Evolutionary conservation across 2,113 vertebrate species (phyloP), one percentile per base, ranked within the genome.

Genomic region (Pao palembangensis): DNA sequence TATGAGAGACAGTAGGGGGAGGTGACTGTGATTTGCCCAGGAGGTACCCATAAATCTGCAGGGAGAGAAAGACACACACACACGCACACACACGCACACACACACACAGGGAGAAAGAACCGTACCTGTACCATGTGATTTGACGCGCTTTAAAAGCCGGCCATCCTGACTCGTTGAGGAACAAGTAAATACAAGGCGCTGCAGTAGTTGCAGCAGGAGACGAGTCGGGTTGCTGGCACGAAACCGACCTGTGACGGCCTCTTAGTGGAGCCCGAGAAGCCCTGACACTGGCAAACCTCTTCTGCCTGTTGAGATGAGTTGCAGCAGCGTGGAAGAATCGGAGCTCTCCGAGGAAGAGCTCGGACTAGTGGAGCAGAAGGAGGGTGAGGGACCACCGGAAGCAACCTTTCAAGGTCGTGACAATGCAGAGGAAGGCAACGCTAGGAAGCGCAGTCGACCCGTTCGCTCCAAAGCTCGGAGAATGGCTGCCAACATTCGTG

Each of bases 401-500:
- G 60, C 51, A 4, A 67, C 82, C 1, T 89, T 80, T 54, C 68
- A 21, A 18, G 81, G 87, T 56, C 82, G 85, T 1, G 82, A 87
- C 46, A 58, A 71, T n/a, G 1, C 46, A 0, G 89, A 91, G 6
- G 87, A 85, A 0, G 20, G 73, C n/a, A 86, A 83, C 51, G 46
- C 51, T 55, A 92, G 91, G 78, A 95, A 92, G 67, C 92, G 92
- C 58, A 89, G 83, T 18, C 76, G 95, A 13, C 94, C 95, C 0
- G 90, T 78, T n/a, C 91, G 97, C 48, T 99, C 97, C 34, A 96
- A 96, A 81, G 95, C 95, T 3, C 86, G 96, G 64, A 89, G 97
- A 50, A 92, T 94, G 76, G 95, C 97, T 0, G 97, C 97, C 76
- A 99, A 99, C 0, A 92, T 99, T 69, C 86, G 96, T 0, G 97